Base-by-base conservation (phyloP, 2,113 vertebrate species). In the Rutilus rutilus region DNA sequence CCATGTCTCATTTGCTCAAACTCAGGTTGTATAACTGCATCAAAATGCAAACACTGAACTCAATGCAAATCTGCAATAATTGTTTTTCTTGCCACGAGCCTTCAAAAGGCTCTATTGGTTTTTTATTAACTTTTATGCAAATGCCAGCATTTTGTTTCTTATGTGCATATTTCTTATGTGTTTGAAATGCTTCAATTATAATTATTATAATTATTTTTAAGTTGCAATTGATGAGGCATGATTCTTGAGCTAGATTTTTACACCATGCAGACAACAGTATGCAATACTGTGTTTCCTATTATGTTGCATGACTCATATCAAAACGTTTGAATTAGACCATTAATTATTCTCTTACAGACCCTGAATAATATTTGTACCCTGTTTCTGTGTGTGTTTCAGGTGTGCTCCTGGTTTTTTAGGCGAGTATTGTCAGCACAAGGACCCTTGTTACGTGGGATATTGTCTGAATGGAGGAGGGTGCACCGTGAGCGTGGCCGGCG, bases 401-500 rank as follows among this genome's bases (percentile, higher is more conserved):
- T 99, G 97, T 92, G 93, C 91, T 6, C 92, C 95, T 52, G 97
- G 96, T 83, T 98, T 95, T 87, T 90, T 97, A 87, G 97, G 97
- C 71, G 96, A 97, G 75, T 97, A 97, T 89, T 99, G 97, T 86
- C 96, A 99, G 57, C 95, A 97, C 90, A 96, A 93, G 80, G 96
- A 98, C 90, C 97, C 96, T 7, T 99, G 97, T 52, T 94, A 95
- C 62, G 96, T 95, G 62, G 93, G 92, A 6, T 95, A 93, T 91
- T 99, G 97, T 89, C 93, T 93, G 87, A 97, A 98, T 0, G 96
- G 97, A 69, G 97, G 97, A 9, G 97, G 95, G 52, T 99, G 97
- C 89, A 92, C 83, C 17, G 95, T 95, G 89, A 93, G 91, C 6
- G 91, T 95, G 1, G 91, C 92, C 1, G 92, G 93, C 47, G 90